Evolutionary conservation across 2,113 vertebrate species (phyloP).

Genomic region (Ranitomeya variabilis): DNA sequence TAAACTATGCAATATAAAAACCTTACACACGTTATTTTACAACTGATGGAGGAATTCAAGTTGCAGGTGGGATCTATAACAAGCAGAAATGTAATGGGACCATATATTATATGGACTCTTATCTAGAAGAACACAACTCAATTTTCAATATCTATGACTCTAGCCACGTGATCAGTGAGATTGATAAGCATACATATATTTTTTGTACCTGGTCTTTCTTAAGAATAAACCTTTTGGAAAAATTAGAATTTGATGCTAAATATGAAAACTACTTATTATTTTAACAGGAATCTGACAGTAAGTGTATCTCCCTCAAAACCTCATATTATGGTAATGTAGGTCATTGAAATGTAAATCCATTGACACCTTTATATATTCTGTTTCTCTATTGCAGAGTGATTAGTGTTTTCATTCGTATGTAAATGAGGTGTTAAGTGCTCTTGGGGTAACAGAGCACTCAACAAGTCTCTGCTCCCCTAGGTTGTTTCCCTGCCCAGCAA

Average conservation of each 20-base stretch:
- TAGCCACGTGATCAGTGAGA: background rate
- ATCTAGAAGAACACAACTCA: background rate
- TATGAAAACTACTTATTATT: background rate
- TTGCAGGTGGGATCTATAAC: background rate
- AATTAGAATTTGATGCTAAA: background rate
- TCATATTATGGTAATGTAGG: no score
- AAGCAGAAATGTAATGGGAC: background rate
- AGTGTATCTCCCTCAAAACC: no score
- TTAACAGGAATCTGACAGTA: no score
- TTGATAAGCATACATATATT: background rate
- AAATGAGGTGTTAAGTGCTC: no score
- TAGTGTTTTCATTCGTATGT: no score
- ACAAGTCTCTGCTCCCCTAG: no score
- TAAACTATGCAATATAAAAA: conserved; percentile 37
- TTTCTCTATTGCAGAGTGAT: no score
- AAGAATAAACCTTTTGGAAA: background rate
- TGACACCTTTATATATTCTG: no score
- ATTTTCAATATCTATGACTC: background rate
- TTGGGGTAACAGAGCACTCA: no score
- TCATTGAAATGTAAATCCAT: no score
- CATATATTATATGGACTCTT: background rate
- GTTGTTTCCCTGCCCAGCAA: no score
- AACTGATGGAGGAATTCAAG: conserved; percentile 26
- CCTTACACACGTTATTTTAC: background rate
- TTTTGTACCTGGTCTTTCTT: background rate